A percentile compares a stretch with the other conserved stretches of the same genome.
phyloP scores from a whole-genome alignment of 1,140 invertebrate species.

The Drosophila lacertosa region DNA sequence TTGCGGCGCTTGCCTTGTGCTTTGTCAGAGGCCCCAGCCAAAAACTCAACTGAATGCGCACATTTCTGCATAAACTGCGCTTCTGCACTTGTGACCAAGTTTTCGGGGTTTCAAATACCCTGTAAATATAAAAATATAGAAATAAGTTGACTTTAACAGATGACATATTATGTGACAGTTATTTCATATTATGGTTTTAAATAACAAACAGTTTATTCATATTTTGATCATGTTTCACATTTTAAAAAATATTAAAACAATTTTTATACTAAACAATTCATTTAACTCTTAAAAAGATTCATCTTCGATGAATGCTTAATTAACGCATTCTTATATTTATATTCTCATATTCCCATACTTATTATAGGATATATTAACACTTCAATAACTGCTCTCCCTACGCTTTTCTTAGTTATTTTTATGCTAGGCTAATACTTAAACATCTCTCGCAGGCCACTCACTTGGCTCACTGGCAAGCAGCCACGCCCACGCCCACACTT shows the following conservation, averaged over 20 bases:
- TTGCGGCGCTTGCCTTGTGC: conserved; percentile 38
- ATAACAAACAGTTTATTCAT: too few relatives aligned
- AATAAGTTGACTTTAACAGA: too few relatives aligned
- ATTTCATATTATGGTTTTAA: too few relatives aligned
- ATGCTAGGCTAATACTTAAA: conserved; percentile 45
- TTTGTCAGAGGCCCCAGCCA: conserved; percentile 27
- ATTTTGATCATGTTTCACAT: too few relatives aligned
- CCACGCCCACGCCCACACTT: conserved; percentile 33
- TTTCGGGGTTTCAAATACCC: neutral
- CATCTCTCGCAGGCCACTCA: conserved; percentile 43
- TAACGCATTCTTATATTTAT: too few relatives aligned
- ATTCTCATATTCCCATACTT: too few relatives aligned
- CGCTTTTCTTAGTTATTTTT: conserved; percentile 21
- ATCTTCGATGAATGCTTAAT: too few relatives aligned
- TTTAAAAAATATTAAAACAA: too few relatives aligned
- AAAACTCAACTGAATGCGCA: conserved; percentile 55
- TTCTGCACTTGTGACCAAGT: conserved; percentile 53
- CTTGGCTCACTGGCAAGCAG: conserved; percentile 18
- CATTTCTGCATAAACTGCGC: conserved; percentile 76
- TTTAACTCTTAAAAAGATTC: too few relatives aligned
- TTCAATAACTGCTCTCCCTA: neutral
- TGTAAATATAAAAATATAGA: neutral
- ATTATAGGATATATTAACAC: too few relatives aligned
- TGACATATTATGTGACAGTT: too few relatives aligned
- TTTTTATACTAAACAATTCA: too few relatives aligned